Percentiles rank a stretch among this genome's conserved stretches.
phyloP scores from a whole-genome alignment of 2,888 invertebrate genomes.

The Sesia bembeciformis region DNA sequence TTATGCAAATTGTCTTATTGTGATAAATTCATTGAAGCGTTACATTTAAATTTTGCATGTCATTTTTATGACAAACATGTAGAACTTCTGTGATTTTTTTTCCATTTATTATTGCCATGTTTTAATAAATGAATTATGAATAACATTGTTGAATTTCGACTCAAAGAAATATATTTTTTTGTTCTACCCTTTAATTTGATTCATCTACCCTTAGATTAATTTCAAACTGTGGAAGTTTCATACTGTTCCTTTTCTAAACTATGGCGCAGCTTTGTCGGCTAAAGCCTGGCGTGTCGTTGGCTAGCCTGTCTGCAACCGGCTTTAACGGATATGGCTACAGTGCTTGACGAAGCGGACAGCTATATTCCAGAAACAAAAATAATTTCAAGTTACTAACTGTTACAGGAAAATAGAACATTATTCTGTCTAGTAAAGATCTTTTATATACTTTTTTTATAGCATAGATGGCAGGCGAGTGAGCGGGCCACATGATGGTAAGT shows the following conservation, averaged over 20 bases:
- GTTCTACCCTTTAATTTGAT: not conserved
- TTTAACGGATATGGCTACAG: slow-evolving; percentile 2
- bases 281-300: slow-evolving; percentile 28
- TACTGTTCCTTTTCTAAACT: not conserved
- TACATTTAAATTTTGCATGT: no score
- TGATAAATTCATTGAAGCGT: no score
- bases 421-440: no score
- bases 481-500: not conserved
- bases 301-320: slow-evolving; percentile 26
- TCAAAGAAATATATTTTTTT: not conserved
- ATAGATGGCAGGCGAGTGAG: not conserved
- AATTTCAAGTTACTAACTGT: not conserved
- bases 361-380: not conserved
- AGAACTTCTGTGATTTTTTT: no score
- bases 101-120: no score
- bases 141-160: no score
- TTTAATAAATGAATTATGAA: no score
- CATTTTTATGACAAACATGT: no score
- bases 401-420: no score
- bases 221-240: not conserved
- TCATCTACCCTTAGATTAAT: no score
- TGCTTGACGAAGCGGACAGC: slow-evolving; percentile 1
- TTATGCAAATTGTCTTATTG: no score
- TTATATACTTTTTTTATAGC: not conserved
- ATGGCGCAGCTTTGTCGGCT: slow-evolving; percentile 45